Evolutionary conservation across 2,797 vertebrate genomes (phyloP).

Genomic region (Rhabdophis nuchalis): DNA sequence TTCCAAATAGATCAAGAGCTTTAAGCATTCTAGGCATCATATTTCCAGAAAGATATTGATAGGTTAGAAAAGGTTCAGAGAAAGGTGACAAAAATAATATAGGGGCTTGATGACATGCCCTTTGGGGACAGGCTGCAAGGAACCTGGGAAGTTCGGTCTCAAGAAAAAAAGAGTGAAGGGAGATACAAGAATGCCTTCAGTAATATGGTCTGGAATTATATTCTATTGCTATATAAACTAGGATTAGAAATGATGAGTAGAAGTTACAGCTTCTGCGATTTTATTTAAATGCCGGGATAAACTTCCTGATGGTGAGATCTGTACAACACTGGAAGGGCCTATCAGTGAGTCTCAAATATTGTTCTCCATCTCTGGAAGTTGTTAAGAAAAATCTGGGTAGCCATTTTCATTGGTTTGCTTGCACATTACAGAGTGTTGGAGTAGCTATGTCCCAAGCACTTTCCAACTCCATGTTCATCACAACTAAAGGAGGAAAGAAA

Average conservation of each 20-base stretch:
- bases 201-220: not conserved
- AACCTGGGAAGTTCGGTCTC: not conserved
- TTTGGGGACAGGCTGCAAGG: not conserved
- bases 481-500: conserved; percentile 31
- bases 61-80: not conserved
- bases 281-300: not conserved
- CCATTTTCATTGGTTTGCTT: not conserved
- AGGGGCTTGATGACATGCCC: not conserved
- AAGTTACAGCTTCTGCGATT: not conserved
- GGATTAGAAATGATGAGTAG: not conserved
- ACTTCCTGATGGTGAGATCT: not conserved
- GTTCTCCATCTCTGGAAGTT: not conserved
- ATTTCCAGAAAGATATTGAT: not conserved
- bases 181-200: not conserved
- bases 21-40: not conserved
- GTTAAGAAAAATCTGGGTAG: not conserved
- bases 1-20: conserved; percentile 27
- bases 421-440: not conserved
- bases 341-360: not conserved
- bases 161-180: not conserved
- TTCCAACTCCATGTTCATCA: not conserved
- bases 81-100: not conserved
- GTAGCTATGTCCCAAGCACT: not conserved
- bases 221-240: not conserved
- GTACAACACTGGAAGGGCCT: not conserved